Evolutionary conservation across 1,140 invertebrate species (phyloP), one percentile per base, ranked within the genome.

Genomic region (Aradophagus sp.): DNA sequence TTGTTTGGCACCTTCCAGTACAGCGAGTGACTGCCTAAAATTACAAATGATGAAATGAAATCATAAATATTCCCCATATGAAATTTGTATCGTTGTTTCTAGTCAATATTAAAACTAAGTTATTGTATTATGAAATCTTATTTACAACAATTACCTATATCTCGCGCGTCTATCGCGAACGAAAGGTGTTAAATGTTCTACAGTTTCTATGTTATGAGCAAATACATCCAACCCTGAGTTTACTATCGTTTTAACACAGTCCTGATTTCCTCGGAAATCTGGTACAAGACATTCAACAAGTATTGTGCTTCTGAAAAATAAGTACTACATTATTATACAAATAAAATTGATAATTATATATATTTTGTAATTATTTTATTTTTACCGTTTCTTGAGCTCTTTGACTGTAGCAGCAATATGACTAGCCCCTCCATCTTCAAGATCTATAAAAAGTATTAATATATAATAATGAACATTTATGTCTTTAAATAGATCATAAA

Each of bases 161-260:
- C 88, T 87, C 19, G 93, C 93, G 53, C 98, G 88, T 29, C 93
- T 92, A 86, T 99, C 98, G 69, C 98, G 87, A 5, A 99, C 96
- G 81, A 92, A 93, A 8, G 95, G 95, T 12, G 93, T 96, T 11
- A 98, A 86, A 59, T 90, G 86, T 81, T 97, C 94, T 0, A 94
- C 92, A 84, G 97, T 99, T 89, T 99, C 98, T 48, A 99, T 93
- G 84, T 99, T 99, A 81, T 99, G 97, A 0, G 97, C 97, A 88
- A 93, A 98, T 23, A 98, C 96, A 87, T 99, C 95, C 1, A 98
- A 84, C 0, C 95, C 95, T 39, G 93, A 93, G 8, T 89, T 80
- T 0, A 93, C 95, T 42, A 99, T 92, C 0, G 81, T 90, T 78
- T 89, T 87, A 1, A 99, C 91, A 79, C 90, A 90, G 10, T 91